phyloP scores from a whole-genome alignment of 92 coral and sea anemone species.

The Pocillopora grandis region DNA sequence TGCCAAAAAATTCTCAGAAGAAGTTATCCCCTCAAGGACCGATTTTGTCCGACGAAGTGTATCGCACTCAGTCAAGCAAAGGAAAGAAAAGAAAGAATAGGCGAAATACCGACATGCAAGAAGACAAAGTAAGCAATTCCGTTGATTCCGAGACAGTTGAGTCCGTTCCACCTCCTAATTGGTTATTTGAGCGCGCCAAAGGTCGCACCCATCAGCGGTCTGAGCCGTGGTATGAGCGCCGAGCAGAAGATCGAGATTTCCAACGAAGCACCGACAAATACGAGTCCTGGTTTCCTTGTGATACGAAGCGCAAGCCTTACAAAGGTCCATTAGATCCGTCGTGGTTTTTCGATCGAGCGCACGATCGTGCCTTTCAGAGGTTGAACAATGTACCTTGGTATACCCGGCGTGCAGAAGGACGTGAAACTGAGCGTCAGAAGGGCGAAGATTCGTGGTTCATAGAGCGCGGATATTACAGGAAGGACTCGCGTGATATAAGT shows the following conservation, averaged over 20 bases:
- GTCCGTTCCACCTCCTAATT: constrained; percentile 31
- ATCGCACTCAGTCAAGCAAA: constrained; percentile 3
- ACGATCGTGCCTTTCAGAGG: constrained; percentile 65
- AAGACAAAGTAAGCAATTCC: constrained; percentile 12
- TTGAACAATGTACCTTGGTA: constrained; percentile 61
- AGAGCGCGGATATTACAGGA: constrained; percentile 64
- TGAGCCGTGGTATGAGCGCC: constrained; percentile 52
- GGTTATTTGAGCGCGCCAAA: constrained; percentile 31
- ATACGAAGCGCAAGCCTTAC: constrained; percentile 12
- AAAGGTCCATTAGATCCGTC: constrained; percentile 25
- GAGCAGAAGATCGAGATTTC: constrained; percentile 38
- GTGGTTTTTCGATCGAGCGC: constrained; percentile 66
- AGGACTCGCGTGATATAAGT: constrained; percentile 15
- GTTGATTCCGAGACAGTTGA: neutral
- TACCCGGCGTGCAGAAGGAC: constrained; percentile 68
- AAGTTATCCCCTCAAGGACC: constrained; percentile 27
- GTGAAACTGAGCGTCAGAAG: constrained; percentile 51
- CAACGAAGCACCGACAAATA: constrained; percentile 29
- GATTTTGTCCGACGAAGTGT: constrained; percentile 15
- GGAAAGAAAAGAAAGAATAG: constrained; percentile 10
- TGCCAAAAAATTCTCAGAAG: constrained; percentile 8
- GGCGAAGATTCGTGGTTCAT: constrained; percentile 66
- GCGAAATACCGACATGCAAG: neutral
- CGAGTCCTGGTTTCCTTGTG: constrained; percentile 24
- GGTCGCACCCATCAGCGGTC: constrained; percentile 31